Evolutionary conservation across 1,140 invertebrate species (phyloP), one percentile per base, ranked within the genome.

Genomic region (Cataglyphis hispanica): DNA sequence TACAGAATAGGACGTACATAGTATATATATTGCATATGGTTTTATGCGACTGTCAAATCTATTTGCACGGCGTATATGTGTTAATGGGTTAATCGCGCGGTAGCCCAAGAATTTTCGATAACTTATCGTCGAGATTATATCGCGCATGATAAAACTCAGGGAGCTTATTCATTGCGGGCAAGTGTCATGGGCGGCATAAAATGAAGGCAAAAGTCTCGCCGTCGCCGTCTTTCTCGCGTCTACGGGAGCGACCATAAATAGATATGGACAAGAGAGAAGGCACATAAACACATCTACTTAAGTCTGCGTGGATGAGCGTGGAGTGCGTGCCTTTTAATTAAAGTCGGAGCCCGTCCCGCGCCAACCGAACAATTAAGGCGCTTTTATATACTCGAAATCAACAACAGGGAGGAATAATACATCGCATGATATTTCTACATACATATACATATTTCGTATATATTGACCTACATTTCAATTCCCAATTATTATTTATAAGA

Each of bases 201-300:
- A 74, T 34, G 74, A 87, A 74, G 37, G 13, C 64, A 58, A 56
- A 27, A 81, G 50, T 72, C 67, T 60, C 67, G 78, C 53, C 37
- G 56, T 58, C 78, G 37, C 37, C 8, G 67, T 67, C 76, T 78
- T 67, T 43, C 63, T 69, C 63, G 50, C 67, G 78, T 83, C 53
- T 83, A 83, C 66, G 37, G 50, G 37, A 46, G 67, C 27, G 37
- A 37, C 53, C 53, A 27, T 83, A 83, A 83, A 83, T 83, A 83
- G 78, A 83, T 60, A 56, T 60, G 40, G 53, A 34, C 25, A 7
- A 60, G 25, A 56, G 31, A 69, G 16, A 13, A 83, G 50, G 37
- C 67, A n/a, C 34, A 40, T 83, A 83, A 83, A 83, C 67, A 83
- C 67, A 60, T 83, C 78, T 61, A 72, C 67, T 83, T 83, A 61